Conservation (phyloP, 2,888 invertebrate genomes). For the Platerodrilus igneus region DNA sequence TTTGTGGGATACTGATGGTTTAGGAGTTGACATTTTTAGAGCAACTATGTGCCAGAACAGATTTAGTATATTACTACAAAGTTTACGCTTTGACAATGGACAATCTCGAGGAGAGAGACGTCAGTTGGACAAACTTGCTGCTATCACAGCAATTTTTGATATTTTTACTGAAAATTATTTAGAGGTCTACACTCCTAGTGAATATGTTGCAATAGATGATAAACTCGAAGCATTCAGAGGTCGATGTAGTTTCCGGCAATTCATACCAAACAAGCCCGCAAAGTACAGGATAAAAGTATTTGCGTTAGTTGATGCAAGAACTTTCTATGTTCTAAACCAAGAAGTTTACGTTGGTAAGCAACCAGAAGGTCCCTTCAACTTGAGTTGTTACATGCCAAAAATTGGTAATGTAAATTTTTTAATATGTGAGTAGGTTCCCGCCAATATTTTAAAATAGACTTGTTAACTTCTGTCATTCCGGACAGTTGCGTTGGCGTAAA, state of each 20-base stretch:
- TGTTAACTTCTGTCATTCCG: no score
- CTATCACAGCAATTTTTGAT: conserved; percentile 25
- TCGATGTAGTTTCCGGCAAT: conserved; percentile 21
- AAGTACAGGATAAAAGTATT: no score
- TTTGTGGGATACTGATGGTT: background rate
- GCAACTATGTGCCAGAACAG: background rate
- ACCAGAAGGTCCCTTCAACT: conserved; percentile 30
- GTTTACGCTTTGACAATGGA: conserved; percentile 21
- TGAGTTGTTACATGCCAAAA: no score
- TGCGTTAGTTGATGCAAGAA: conserved; percentile 22
- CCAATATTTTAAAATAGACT: no score
- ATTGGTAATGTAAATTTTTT: no score
- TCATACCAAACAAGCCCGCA: conserved; percentile 22
- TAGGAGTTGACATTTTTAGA: background rate
- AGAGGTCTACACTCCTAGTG: conserved; percentile 16
- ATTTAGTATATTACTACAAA: conserved; percentile 9
- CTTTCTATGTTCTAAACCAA: conserved; percentile 30
- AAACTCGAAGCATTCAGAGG: conserved; percentile 25
- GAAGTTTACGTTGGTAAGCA: conserved; percentile 31
- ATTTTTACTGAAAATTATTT: conserved; percentile 26
- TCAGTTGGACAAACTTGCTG: conserved; percentile 6
- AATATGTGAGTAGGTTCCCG: no score
- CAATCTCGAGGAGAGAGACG: conserved; percentile 13
- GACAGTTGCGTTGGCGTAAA: no score
- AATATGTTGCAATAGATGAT: conserved; percentile 25